Evolutionary conservation across 2,113 vertebrate genomes (phyloP).

Genomic region (Phodopus roborovskii): DNA sequence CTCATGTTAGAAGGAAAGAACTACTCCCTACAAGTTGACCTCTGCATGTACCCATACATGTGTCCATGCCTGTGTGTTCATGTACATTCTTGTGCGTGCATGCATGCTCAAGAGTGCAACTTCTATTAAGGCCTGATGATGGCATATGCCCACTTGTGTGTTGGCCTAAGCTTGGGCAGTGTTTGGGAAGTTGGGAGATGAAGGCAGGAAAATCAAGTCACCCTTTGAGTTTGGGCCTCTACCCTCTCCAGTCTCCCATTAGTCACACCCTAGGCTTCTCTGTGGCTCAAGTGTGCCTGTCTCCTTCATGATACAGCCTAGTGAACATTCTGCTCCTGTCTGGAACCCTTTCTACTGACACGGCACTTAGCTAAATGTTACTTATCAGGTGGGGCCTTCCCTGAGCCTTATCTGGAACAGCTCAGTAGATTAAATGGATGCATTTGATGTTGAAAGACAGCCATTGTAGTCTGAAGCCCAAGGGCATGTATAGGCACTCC

Average conservation of each 20-base stretch:
- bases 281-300: neutral
- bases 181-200: neutral
- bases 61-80: neutral
- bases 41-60: neutral
- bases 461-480: neutral
- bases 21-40: neutral
- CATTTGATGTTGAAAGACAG: neutral
- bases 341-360: neutral
- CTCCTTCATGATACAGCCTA: neutral
- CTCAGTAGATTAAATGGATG: neutral
- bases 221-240: neutral
- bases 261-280: neutral
- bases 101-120: neutral
- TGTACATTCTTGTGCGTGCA: too few species aligned
- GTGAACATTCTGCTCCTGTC: neutral
- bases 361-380: neutral
- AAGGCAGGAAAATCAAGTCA: neutral
- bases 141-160: fast-evolving
- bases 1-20: neutral
- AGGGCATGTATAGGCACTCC: neutral
- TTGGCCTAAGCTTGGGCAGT: neutral
- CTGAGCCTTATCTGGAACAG: neutral
- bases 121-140: neutral
- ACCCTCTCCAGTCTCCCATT: neutral
- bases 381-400: neutral